Evolutionary conservation across 2,113 vertebrate genomes (phyloP).

Genomic region (Rhea americana): DNA sequence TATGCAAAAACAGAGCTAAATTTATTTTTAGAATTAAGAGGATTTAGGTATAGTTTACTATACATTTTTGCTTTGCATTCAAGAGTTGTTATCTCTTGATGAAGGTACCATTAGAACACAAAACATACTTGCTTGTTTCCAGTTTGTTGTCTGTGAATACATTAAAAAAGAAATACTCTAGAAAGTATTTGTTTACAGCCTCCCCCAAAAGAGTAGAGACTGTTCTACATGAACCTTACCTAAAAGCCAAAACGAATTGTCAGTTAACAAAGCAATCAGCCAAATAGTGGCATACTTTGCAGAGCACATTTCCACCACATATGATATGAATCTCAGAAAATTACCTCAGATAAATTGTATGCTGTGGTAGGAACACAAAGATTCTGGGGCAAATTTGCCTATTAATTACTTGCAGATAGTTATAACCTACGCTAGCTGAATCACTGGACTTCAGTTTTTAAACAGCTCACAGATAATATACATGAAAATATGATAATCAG

Average conservation of each 20-base stretch:
- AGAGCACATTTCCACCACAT: background rate
- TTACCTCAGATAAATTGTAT: background rate
- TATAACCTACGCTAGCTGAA: background rate
- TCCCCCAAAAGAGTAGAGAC: background rate
- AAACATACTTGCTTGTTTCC: background rate
- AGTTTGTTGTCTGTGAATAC: background rate
- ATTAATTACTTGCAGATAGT: background rate
- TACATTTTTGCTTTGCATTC: background rate
- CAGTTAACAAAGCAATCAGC: background rate
- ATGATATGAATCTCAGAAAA: background rate
- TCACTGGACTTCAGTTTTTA: background rate
- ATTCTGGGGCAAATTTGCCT: background rate
- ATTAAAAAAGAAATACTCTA: background rate
- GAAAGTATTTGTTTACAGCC: background rate
- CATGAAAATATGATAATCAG: background rate
- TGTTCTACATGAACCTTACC: background rate
- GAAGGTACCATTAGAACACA: background rate
- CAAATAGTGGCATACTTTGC: background rate
- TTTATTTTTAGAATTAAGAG: background rate
- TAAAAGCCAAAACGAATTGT: background rate
- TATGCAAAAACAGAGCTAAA: background rate
- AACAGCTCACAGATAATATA: background rate
- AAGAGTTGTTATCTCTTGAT: background rate
- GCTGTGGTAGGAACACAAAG: background rate
- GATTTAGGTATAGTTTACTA: background rate